Evolutionary conservation across 2,797 vertebrate species (phyloP).

Genomic region (Kryptopterus vitreolus): DNA sequence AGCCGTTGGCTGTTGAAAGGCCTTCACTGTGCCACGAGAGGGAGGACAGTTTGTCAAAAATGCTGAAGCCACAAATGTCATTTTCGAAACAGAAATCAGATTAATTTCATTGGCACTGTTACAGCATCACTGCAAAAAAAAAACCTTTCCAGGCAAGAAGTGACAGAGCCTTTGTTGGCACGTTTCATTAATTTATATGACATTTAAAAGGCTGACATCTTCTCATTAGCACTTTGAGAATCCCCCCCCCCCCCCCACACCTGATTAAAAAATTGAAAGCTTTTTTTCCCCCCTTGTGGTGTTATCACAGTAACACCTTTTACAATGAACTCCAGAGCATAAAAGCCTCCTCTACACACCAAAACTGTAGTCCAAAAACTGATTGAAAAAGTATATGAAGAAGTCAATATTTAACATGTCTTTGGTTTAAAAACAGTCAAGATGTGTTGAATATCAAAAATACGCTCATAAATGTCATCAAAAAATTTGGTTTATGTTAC

Average conservation of each 20-base stretch:
- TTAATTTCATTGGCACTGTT: constrained; percentile 30
- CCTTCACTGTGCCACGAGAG: constrained; percentile 49
- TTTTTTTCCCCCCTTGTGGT: background rate
- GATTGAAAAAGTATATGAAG: background rate
- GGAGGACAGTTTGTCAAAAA: constrained; percentile 49
- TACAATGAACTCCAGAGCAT: background rate
- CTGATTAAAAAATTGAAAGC: constrained; percentile 2
- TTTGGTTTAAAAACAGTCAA: background rate
- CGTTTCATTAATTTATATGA: constrained; percentile 48
- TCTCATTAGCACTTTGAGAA: constrained; percentile 29
- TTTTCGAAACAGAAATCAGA: constrained; percentile 35
- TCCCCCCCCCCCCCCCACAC: too few species aligned
- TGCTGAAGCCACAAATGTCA: constrained; percentile 36
- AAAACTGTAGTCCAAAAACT: background rate
- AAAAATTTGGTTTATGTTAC: background rate
- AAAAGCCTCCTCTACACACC: background rate
- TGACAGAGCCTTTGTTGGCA: constrained; percentile 33
- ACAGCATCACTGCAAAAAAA: constrained; percentile 23
- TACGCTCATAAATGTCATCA: too few species aligned
- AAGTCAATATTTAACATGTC: background rate
- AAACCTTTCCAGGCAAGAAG: constrained; percentile 21
- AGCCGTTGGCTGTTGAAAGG: constrained; percentile 38
- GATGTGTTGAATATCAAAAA: background rate
- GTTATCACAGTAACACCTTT: background rate
- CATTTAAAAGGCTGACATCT: constrained; percentile 30